Conservation (phyloP, 2,797 vertebrate species). For the Etheostoma perlongum region DNA sequence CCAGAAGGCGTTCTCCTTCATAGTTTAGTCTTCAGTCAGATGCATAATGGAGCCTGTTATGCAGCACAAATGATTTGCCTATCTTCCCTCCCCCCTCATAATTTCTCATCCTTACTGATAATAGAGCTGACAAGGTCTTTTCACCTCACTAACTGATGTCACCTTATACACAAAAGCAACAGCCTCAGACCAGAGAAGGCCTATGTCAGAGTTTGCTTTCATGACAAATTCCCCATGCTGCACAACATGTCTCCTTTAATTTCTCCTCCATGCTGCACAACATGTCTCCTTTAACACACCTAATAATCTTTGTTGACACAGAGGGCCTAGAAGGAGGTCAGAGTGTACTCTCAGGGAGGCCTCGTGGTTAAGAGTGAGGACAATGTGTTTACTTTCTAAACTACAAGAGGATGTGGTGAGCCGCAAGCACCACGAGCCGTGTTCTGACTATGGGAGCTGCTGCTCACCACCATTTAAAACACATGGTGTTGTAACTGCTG, state of each 20-base stretch:
- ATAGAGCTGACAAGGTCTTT: constrained; percentile 8
- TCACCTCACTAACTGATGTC: background rate
- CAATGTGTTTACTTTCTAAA: constrained; percentile 83
- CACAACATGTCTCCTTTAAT: background rate
- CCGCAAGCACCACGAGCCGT: constrained; percentile 66
- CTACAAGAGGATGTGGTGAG: constrained; percentile 82
- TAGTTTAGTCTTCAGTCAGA: constrained; percentile 51
- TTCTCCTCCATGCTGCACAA: background rate
- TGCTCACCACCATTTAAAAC: constrained; percentile 53
- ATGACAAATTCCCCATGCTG: constrained; percentile 7
- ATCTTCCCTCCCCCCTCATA: constrained; percentile 3
- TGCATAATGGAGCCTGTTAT: constrained; percentile 26
- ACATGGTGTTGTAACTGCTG: constrained; percentile 55
- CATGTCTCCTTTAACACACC: constrained; percentile 30
- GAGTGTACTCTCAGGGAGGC: constrained; percentile 64
- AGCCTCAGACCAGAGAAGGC: constrained; percentile 5
- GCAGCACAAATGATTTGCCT: constrained; percentile 12
- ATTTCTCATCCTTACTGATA: constrained; percentile 1
- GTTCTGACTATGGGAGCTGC: constrained; percentile 63
- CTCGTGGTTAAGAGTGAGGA: constrained; percentile 73
- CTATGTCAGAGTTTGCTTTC: constrained; percentile 13
- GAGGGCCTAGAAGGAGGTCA: constrained; percentile 69
- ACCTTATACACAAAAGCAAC: constrained; percentile 19
- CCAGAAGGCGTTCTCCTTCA: constrained; percentile 20
- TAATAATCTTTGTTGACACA: constrained; percentile 59